A percentile compares a stretch with the other conserved stretches of the same genome.
phyloP scores from a whole-genome alignment of 2,888 invertebrate genomes.

The Xestia sexstrigata region DNA sequence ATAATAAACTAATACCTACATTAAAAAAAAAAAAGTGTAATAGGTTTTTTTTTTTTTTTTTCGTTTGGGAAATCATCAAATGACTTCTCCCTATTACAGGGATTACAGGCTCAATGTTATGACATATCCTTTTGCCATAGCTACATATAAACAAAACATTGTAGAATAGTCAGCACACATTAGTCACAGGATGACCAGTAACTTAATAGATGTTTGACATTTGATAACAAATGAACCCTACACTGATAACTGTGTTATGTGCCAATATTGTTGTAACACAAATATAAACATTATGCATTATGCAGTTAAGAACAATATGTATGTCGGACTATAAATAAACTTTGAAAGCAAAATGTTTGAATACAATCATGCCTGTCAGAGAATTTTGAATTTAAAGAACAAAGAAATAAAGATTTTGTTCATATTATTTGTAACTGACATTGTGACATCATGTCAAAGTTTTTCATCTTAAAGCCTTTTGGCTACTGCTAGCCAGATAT shows the following conservation, averaged over 20 bases:
- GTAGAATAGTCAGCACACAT: constrained; percentile 15
- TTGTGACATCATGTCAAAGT: too few relatives aligned
- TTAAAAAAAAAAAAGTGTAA: too few relatives aligned
- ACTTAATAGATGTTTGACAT: constrained; percentile 50
- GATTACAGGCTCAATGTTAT: background rate
- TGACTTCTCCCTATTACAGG: too few relatives aligned
- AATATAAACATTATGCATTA: constrained; percentile 8
- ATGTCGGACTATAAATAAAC: constrained; percentile 18
- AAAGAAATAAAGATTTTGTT: background rate
- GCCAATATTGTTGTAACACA: constrained; percentile 48
- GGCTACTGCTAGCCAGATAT: background rate
- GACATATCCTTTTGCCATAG: background rate
- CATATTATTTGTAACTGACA: background rate
- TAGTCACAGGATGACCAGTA: constrained; percentile 54
- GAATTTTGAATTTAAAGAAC: background rate
- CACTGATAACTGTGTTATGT: constrained; percentile 53
- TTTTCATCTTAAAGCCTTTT: background rate
- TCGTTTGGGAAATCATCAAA: too few relatives aligned
- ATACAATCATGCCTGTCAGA: background rate
- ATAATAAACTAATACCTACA: too few relatives aligned
- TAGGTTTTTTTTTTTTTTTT: too few relatives aligned
- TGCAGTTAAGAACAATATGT: background rate
- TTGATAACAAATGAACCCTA: constrained; percentile 61
- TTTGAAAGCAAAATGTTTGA: background rate
- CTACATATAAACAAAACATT: background rate